These are phyloP conservation scores for Aldabrachelys gigantea DNA, from an alignment of 2,113 vertebrate genomes.

Conservation along the genomic window DNA sequence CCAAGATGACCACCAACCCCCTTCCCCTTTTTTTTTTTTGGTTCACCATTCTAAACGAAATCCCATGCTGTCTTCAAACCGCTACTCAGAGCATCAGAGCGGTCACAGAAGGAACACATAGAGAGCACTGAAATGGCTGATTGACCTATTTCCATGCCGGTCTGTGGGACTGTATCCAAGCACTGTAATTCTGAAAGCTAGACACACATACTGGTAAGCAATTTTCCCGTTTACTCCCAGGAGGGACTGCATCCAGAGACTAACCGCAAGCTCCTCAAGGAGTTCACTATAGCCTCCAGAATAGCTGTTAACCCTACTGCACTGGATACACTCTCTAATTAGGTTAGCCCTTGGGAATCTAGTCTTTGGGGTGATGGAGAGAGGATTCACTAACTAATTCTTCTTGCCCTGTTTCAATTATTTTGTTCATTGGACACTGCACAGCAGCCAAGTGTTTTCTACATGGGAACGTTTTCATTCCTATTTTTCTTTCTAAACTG, in stretches of 20 bases:
- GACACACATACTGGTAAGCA: not conserved
- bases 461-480: not conserved
- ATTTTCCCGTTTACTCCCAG: not conserved
- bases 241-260: not conserved
- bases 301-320: conserved; percentile 48
- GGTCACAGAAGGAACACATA: conserved; percentile 46
- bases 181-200: not conserved
- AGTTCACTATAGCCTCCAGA: conserved; percentile 15
- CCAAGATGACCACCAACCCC: conserved; percentile 44
- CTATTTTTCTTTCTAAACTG: not conserved
- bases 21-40: conserved; percentile 25
- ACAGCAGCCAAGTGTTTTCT: not conserved
- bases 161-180: conserved; percentile 10
- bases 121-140: conserved; percentile 47
- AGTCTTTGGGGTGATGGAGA: not conserved
- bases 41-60: conserved; percentile 42
- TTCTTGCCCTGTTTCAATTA: not conserved
- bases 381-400: conserved; percentile 1
- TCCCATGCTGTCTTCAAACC: conserved; percentile 64
- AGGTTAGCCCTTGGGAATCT: conserved; percentile 33
- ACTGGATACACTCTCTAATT: conserved; percentile 42
- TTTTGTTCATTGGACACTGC: not conserved
- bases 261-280: conserved; percentile 32
- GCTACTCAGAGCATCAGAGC: conserved; percentile 22
- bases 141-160: conserved; percentile 70